Percentiles rank a stretch among this genome's conserved stretches.
Conservation (phyloP, 2,113 vertebrate genomes). For the Leucopsar rothschildi region DNA sequence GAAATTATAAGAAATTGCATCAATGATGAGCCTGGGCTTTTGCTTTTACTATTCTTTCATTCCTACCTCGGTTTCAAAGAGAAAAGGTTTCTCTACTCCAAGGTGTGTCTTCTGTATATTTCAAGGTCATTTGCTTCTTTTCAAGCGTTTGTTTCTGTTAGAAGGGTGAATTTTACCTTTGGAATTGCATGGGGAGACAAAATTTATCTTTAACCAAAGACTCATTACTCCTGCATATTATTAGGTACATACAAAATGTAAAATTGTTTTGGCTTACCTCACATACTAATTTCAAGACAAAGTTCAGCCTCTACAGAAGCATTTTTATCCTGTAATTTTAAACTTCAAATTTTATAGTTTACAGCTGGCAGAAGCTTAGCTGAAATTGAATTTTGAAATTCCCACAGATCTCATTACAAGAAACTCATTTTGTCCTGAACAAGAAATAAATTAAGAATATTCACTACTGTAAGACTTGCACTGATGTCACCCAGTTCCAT, state of each 20-base stretch:
- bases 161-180: background rate
- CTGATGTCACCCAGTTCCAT: background rate
- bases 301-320: background rate
- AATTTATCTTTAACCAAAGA: background rate
- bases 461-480: background rate
- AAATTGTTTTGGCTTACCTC: background rate
- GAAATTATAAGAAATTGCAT: background rate
- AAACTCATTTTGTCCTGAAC: background rate
- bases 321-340: background rate
- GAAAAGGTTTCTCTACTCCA: background rate
- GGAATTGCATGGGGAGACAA: background rate
- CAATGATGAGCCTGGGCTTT: background rate
- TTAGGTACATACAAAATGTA: background rate
- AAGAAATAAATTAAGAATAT: slow-evolving; percentile 2
- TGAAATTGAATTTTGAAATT: background rate
- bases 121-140: background rate
- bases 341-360: background rate
- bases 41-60: background rate
- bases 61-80: background rate
- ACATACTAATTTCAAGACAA: background rate
- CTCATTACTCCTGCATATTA: background rate
- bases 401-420: background rate
- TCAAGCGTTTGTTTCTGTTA: background rate
- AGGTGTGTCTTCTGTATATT: background rate
- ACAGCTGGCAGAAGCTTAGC: background rate